Conservation (phyloP, 2,888 invertebrate genomes). For the Hirtodrosophila trivittata region DNA sequence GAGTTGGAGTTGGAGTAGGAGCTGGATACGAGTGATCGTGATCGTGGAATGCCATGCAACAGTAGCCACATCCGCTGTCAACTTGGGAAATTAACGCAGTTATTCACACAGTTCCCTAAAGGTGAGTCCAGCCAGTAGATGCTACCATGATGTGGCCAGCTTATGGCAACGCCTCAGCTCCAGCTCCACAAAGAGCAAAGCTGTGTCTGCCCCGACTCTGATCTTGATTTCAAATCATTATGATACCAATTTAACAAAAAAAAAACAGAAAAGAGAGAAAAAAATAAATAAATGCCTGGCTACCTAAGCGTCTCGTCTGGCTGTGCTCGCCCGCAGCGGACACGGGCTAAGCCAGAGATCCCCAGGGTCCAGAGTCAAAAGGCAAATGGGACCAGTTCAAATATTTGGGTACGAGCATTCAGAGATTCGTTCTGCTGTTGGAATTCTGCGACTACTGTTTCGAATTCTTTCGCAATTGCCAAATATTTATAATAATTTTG, state of each 20-base stretch:
- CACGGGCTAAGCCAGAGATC: conserved; percentile 16
- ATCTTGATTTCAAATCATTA: conserved; percentile 75
- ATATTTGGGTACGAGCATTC: conserved; percentile 33
- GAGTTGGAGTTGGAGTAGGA: not conserved
- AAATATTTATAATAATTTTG: conserved; percentile 29
- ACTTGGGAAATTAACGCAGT: conserved; percentile 75
- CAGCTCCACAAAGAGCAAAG: conserved; percentile 56
- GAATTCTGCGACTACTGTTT: conserved; percentile 75
- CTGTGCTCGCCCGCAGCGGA: too few relatives aligned
- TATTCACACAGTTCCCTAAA: conserved; percentile 62
- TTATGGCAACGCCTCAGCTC: conserved; percentile 38
- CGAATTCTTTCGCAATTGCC: conserved; percentile 65
- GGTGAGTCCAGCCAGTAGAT: not conserved
- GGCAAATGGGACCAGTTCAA: conserved; percentile 54
- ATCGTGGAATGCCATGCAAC: conserved; percentile 53
- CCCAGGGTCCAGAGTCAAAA: conserved; percentile 16
- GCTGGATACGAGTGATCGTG: not conserved
- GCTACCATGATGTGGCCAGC: conserved; percentile 23
- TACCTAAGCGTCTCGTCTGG: conserved; percentile 22
- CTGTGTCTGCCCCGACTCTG: conserved; percentile 62
- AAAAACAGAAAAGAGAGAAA: too few relatives aligned
- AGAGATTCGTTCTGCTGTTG: conserved; percentile 74
- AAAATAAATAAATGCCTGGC: conserved; percentile 19
- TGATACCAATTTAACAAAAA: conserved; percentile 60
- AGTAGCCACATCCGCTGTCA: conserved; percentile 80